Evolutionary conservation across 2,888 invertebrate species (phyloP).

Genomic region (Epinotia brunnichana): DNA sequence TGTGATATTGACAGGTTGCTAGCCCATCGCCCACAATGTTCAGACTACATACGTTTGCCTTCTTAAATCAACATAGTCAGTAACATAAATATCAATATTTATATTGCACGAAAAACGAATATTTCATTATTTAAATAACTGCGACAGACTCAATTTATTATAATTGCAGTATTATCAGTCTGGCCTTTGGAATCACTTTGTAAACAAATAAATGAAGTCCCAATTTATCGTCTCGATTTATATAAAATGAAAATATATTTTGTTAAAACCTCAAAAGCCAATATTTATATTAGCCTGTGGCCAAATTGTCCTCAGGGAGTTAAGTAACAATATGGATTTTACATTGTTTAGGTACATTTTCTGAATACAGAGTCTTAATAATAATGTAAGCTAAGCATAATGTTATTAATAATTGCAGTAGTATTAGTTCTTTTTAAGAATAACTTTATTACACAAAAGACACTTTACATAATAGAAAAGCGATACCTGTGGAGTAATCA

Average conservation of each 20-base stretch:
- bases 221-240: neutral
- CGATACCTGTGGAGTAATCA: no score
- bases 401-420: no score
- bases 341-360: neutral
- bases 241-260: constrained; percentile 1
- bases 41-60: no score
- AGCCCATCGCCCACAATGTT: no score
- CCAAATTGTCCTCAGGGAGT: neutral
- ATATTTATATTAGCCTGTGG: neutral
- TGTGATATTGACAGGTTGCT: no score
- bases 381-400: neutral
- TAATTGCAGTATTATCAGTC: neutral
- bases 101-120: constrained; percentile 1
- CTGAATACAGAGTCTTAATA: no score
- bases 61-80: no score
- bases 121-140: neutral
- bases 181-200: neutral
- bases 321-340: neutral
- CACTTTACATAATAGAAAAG: no score
- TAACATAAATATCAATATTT: neutral
- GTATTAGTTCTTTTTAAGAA: no score
- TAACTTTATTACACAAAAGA: no score
- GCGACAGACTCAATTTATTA: neutral
- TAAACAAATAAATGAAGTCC: constrained; percentile 1
- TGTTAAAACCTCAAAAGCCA: constrained; percentile 2